Conservation (phyloP, 2,888 invertebrate genomes). For the Bembecia ichneumoniformis region DNA sequence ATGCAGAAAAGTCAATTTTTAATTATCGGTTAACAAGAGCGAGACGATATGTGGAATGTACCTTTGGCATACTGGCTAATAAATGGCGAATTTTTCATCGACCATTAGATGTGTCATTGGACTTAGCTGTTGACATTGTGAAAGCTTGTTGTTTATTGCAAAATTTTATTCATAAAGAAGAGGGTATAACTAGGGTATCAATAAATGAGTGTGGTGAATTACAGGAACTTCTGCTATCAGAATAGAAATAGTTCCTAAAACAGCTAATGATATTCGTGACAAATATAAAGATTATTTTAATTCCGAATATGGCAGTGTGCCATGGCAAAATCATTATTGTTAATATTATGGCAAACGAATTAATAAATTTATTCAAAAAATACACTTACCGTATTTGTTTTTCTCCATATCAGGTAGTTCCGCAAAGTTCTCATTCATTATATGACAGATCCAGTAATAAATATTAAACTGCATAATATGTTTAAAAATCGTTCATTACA, state of each 20-base stretch:
- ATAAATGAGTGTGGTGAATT: not conserved
- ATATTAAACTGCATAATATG: too few species aligned
- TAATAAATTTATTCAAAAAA: not conserved
- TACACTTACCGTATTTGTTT: not conserved
- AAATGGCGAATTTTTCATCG: constrained; percentile 11
- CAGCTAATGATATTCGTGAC: too few species aligned
- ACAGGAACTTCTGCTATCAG: not conserved
- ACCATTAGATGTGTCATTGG: constrained; percentile 4
- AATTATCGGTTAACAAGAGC: constrained; percentile 10
- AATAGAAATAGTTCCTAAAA: constrained; percentile 5
- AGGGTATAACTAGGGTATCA: not conserved
- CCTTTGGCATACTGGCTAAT: too few species aligned
- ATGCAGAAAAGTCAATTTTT: constrained; percentile 5
- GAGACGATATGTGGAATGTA: constrained; percentile 9
- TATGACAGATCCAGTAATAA: constrained; percentile 18
- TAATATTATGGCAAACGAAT: constrained; percentile 10
- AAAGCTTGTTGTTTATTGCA: constrained; percentile 7
- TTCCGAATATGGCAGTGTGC: constrained; percentile 5
- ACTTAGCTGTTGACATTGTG: constrained; percentile 3
- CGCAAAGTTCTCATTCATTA: constrained; percentile 14
- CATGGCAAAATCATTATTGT: constrained; percentile 7
- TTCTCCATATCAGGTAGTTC: constrained; percentile 12
- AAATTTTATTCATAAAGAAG: constrained; percentile 4
- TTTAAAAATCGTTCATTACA: too few species aligned
- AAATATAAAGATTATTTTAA: constrained; percentile 4